Percentiles rank a stretch among this genome's conserved stretches.
Evolutionary conservation across 2,888 invertebrate species (phyloP).

Genomic region (Tipula unca): DNA sequence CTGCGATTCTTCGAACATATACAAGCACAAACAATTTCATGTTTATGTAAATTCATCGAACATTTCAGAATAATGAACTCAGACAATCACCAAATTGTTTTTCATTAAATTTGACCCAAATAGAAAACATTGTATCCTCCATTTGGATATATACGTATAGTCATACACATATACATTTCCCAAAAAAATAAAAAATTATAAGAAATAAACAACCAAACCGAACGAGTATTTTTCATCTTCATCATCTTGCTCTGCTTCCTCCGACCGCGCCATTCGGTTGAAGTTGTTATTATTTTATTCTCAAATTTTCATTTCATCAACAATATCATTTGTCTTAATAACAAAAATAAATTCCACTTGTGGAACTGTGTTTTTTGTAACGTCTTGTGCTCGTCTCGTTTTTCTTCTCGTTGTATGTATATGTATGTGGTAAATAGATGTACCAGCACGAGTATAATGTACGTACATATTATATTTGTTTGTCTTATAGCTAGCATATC

Average conservation of each 20-base stretch:
- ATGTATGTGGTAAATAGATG: neutral
- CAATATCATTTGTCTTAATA: slow-evolving; percentile 14
- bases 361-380: neutral
- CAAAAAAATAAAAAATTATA: neutral
- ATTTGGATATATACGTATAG: neutral
- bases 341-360: slow-evolving; percentile 8
- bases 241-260: neutral
- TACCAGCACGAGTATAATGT: neutral
- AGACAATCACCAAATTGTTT: neutral
- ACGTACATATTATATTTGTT: neutral
- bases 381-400: neutral
- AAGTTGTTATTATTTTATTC: neutral
- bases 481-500: neutral
- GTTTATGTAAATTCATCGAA: neutral
- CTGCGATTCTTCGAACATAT: too few species aligned
- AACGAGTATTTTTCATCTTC: neutral
- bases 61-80: neutral
- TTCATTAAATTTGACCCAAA: neutral
- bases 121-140: neutral
- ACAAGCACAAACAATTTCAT: neutral
- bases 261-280: neutral
- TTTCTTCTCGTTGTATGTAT: neutral
- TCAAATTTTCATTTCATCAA: slow-evolving; percentile 4
- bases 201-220: neutral
- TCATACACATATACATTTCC: neutral